These are phyloP conservation scores for Nebria brevicollis DNA, from an alignment of 2,888 invertebrate genomes.

Conservation along the genomic window DNA sequence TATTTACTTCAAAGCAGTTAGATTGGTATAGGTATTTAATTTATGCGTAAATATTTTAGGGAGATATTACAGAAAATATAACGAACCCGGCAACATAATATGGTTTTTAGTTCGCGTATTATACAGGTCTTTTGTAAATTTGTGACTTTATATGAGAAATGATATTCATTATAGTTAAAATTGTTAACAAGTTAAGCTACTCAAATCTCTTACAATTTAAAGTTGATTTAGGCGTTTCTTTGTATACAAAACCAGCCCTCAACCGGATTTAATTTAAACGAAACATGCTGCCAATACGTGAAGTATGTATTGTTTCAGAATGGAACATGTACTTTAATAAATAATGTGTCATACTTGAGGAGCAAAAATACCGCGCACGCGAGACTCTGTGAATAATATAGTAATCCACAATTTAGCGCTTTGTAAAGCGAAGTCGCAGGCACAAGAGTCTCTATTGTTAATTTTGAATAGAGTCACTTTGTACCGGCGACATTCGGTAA, in stretches of 20 bases:
- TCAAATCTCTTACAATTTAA: not conserved
- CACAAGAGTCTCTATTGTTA: constrained; percentile 27
- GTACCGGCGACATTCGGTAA: constrained; percentile 27
- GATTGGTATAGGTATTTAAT: too few species aligned
- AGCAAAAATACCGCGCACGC: constrained; percentile 4
- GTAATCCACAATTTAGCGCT: not conserved
- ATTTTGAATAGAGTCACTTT: constrained; percentile 42
- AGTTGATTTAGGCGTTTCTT: not conserved
- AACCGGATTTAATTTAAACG: not conserved
- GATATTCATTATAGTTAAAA: not conserved
- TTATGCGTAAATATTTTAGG: too few species aligned
- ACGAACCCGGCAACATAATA: too few species aligned
- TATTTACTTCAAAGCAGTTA: too few species aligned
- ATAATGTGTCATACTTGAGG: constrained; percentile 4
- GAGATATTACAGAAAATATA: too few species aligned
- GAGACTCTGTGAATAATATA: constrained; percentile 11
- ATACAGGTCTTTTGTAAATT: too few species aligned
- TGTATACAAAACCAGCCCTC: not conserved
- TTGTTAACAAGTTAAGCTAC: not conserved
- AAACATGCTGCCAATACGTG: not conserved
- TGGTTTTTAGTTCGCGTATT: too few species aligned
- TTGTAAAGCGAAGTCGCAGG: not conserved
- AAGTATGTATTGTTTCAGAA: not conserved
- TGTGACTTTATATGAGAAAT: too few species aligned
- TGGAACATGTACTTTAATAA: not conserved